Conservation (phyloP, 2,888 invertebrate species). For the Mactromeris polynyma region DNA sequence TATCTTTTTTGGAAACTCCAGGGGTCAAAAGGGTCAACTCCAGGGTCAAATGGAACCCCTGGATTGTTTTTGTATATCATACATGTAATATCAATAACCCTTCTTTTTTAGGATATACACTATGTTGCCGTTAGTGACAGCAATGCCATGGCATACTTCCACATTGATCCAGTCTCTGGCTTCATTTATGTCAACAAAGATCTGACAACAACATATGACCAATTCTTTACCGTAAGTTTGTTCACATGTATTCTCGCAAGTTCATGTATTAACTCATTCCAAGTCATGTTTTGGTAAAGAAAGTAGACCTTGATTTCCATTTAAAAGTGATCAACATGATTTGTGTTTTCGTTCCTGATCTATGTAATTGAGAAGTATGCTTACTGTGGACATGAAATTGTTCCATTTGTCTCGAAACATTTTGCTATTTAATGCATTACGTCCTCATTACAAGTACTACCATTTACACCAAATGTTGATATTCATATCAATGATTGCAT, state of each 20-base stretch:
- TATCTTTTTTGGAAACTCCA: too few species aligned
- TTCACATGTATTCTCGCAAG: neutral
- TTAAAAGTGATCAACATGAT: too few species aligned
- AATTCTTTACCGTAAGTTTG: constrained; percentile 48
- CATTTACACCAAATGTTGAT: too few species aligned
- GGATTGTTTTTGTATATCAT: too few species aligned
- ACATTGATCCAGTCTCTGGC: constrained; percentile 62
- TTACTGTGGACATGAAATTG: neutral
- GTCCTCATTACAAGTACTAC: neutral
- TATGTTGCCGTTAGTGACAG: constrained; percentile 75
- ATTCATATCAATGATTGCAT: neutral
- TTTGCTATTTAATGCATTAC: neutral
- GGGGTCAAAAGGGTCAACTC: too few species aligned
- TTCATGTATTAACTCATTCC: neutral
- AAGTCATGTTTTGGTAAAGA: neutral
- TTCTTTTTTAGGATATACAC: constrained; percentile 52
- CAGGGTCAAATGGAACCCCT: too few species aligned
- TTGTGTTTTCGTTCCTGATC: too few species aligned
- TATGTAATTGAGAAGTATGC: too few species aligned
- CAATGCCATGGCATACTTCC: constrained; percentile 74
- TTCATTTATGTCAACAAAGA: constrained; percentile 70
- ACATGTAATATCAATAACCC: too few species aligned
- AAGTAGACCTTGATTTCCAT: neutral
- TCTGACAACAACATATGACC: constrained; percentile 58
- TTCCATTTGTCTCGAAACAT: neutral